phyloP scores from a whole-genome alignment of 2,113 vertebrate species.

The Sapajus apella region DNA sequence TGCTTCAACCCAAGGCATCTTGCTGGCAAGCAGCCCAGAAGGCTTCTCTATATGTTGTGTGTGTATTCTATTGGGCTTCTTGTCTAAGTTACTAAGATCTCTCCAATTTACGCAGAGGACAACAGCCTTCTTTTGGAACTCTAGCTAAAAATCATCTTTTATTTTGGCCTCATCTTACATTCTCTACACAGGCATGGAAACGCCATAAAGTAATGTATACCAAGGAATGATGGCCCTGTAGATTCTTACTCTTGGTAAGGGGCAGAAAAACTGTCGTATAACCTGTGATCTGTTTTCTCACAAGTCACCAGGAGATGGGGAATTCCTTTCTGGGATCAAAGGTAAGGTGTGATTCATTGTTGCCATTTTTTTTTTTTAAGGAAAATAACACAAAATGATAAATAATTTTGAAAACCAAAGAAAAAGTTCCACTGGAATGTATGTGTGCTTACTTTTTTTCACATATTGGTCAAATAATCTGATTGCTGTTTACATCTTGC shows the following conservation, averaged over 20 bases:
- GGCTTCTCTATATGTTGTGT: no score
- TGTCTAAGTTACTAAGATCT: neutral
- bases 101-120: neutral
- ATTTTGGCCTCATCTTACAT: neutral
- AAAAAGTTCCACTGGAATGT: neutral
- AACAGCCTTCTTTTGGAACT: neutral
- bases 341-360: neutral
- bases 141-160: neutral
- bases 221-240: neutral
- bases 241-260: neutral
- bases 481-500: neutral
- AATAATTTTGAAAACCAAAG: constrained; percentile 35
- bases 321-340: neutral
- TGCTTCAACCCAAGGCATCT: no score
- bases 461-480: neutral
- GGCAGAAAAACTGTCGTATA: neutral
- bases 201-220: neutral
- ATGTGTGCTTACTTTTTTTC: neutral
- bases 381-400: constrained; percentile 2
- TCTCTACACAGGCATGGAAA: neutral
- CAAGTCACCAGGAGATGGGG: neutral
- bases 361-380: neutral
- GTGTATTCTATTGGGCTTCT: neutral
- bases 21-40: no score
- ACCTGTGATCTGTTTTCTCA: neutral